Evolutionary conservation across 2,888 invertebrate genomes (phyloP), one percentile per base, ranked within the genome.

Genomic region (Leptinotarsa juncta): DNA sequence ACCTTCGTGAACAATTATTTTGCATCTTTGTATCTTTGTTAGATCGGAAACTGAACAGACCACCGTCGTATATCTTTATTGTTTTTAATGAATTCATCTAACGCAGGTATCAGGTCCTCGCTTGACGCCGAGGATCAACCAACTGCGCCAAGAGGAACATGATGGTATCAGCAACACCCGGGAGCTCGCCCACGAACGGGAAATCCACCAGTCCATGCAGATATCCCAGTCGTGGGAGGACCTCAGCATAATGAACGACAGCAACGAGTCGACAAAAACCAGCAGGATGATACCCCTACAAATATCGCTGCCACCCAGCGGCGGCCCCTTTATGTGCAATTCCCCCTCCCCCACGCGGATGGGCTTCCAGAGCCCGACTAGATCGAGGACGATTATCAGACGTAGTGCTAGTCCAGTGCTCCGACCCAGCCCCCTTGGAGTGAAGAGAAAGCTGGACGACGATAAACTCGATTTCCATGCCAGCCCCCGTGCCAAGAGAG

Each of bases 141-240:
- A 97, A 88, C 89, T 98, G 73, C 92, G 96, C 42, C 94, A 95
- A 78, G 97, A 98, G 88, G 95, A 95, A 88, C 95, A 95, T 84
- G 93, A 95, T 5, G 96, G 96, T 85, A 91, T 94, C 20, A 92
- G 92, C 83, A 94, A 94, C 83, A 92, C 92, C 73, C 91, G 97
- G 73, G 97, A 98, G 89, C 93, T 95, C 74, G 96, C 96, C 23
- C 97, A 97, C 87, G 98, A 98, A 89, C 91, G 96, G 70, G 96
- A 97, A 88, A 92, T 97, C 70, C 96, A 97, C 87, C 94, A 94
- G 82, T 94, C 96, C 78, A 95, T 97, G 92, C 96, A 96, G 89
- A 97, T 98, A 89, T 97, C 97, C 3, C 96, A 96, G 87, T 97
- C 97, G 7, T 97, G 96, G 92, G 97, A 97, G 88, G 97, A 97